Base-by-base conservation (phyloP, 2,797 vertebrate species). In the Serranus cabrilla region DNA sequence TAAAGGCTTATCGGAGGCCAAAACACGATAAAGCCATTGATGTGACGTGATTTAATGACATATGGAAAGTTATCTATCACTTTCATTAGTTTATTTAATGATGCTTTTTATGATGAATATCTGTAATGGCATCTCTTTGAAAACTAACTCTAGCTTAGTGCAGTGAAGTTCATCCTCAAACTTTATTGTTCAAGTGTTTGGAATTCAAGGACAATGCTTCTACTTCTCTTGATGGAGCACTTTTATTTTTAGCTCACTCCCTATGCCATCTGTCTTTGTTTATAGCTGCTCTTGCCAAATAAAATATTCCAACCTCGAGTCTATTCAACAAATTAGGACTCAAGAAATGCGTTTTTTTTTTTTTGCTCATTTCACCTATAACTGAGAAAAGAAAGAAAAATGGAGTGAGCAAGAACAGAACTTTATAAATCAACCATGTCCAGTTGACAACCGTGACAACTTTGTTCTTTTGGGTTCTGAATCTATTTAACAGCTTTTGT, bases 211-310 rank as follows among this genome's bases (percentile, higher is more conserved):
- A 37, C 17, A 1, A 3, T 23, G 1, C 43, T 56, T 56, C 3
- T 21, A 9, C 23, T 37, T 46, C 18, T 43, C 18, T 61, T 59
- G 47, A 73, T 59, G 37, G 31, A 64, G 23, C 25, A 37, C 39
- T 51, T 74, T 37, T 73, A 34, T 71, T 74, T 67, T 76, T 52
- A 51, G 64, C 72, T 49, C 37, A 23, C 10, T 25, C 64, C 59
- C 51, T 82, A 51, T 71, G 18, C 76, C 63, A 71, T 74, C 65
- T 78, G 63, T 74, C 61, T 70, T 23, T 84, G 74, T 82, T 80
- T 76, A 60, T 56, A 58, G 68, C 55, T 65, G 13, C 56, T 69
- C 25, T 59, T 23, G 16, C n/a, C 47, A 60, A 62, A 78, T 71
- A 42, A 71, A 80, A 66, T 47, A 78, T 70, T 72, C 23, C 27